Percentiles rank a stretch among this genome's conserved stretches.
These are phyloP conservation scores for Sceliomorpha sp. DNA, from an alignment of 2,888 invertebrate genomes.

Conservation along the genomic window DNA sequence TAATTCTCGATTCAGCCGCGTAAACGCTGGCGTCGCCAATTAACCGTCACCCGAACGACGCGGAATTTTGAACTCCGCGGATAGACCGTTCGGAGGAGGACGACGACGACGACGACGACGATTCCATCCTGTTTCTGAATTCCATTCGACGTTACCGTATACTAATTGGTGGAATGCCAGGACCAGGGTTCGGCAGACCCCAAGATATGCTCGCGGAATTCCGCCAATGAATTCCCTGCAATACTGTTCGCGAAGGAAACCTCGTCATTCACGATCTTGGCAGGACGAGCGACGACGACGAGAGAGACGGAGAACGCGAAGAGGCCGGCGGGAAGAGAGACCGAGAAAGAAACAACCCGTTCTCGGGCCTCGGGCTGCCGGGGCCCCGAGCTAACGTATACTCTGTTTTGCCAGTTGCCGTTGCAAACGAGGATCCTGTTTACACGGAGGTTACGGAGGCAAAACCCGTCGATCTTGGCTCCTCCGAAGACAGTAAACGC, in stretches of 20 bases:
- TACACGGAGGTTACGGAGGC: constrained; percentile 65
- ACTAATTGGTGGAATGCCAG: constrained; percentile 31
- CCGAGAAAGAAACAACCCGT: constrained; percentile 24
- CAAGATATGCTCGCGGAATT: constrained; percentile 30
- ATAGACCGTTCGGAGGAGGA: background rate
- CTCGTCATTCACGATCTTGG: constrained; percentile 45
- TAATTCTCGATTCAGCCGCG: constrained; percentile 5
- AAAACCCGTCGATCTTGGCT: constrained; percentile 64
- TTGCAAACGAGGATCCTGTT: constrained; percentile 69
- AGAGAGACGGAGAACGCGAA: background rate
- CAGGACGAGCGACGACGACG: constrained; percentile 1
- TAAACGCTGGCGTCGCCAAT: constrained; percentile 26
- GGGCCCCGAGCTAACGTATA: constrained; percentile 36
- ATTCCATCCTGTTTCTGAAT: constrained; percentile 14
- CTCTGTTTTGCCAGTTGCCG: constrained; percentile 60
- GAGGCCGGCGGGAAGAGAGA: no score
- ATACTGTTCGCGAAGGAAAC: constrained; percentile 43
- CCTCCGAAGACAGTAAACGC: constrained; percentile 68
- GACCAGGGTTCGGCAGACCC: background rate
- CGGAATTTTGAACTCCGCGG: background rate
- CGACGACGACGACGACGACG: no score
- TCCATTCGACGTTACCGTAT: constrained; percentile 5
- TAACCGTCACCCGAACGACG: constrained; percentile 17
- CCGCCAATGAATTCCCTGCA: constrained; percentile 44
- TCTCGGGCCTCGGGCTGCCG: constrained; percentile 11